Conservation (phyloP, 2,113 vertebrate species). For the Nyctibius bracteatus region DNA sequence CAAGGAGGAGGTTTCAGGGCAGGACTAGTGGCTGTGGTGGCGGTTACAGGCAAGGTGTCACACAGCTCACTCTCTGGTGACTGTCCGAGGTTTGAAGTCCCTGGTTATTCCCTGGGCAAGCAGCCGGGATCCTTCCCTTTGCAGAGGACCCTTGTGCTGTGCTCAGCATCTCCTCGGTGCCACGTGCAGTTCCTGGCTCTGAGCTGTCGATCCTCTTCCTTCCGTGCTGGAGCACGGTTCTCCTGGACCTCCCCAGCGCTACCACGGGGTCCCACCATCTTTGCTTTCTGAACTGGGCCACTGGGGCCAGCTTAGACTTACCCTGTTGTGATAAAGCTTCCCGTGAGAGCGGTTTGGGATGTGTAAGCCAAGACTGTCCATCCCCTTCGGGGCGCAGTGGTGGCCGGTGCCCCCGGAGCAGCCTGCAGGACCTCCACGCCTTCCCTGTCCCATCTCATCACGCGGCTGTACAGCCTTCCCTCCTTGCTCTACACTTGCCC, state of each 20-base stretch:
- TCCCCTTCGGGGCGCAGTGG: fast-evolving
- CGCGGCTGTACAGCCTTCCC: neutral
- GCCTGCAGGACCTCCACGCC: neutral
- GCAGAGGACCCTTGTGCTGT: neutral
- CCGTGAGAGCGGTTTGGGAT: neutral
- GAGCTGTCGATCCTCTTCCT: neutral
- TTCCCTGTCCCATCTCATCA: fast-evolving
- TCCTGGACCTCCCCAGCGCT: neutral
- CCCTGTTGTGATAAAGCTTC: neutral
- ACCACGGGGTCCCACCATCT: neutral
- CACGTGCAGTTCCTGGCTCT: fast-evolving
- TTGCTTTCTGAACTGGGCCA: neutral
- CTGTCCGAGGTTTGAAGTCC: neutral
- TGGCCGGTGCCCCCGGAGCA: neutral
- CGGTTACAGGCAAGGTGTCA: fast-evolving
- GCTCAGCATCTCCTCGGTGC: neutral
- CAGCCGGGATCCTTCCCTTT: neutral
- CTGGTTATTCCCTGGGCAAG: neutral
- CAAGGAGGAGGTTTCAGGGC: fast-evolving
- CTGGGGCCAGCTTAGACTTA: neutral
- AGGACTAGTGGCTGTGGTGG: neutral
- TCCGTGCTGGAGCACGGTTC: fast-evolving
- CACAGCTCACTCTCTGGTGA: fast-evolving
- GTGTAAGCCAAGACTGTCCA: neutral
- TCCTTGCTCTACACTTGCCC: neutral